Base-by-base conservation (phyloP, 1,140 invertebrate genomes). In the Chionoecetes opilio region DNA sequence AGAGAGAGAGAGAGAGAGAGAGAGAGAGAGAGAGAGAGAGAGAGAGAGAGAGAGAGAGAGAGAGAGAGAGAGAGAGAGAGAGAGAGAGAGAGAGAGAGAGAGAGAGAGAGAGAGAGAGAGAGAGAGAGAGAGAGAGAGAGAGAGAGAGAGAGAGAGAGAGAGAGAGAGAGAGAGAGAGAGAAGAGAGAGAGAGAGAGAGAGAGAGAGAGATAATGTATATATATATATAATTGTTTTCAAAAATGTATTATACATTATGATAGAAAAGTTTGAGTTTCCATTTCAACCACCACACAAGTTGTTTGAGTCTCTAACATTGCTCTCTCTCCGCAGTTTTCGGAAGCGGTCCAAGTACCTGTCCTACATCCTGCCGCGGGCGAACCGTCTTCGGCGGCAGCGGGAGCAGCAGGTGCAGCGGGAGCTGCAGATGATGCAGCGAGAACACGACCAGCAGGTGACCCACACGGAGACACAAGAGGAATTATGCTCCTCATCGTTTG, bases 401-500 rank as follows among this genome's bases (percentile, higher is more conserved):
- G 75, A 95, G 32, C 94, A 95, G 91, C 94, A 92, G 32, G 2
- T 92, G 31, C 94, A 92, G 85, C 90, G 38, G 46, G 63, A 95
- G 26, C 89, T 29, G 82, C 87, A 87, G 63, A 38, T 85, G 91
- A 82, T 21, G 91, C 75, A 92, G 29, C 38, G 82, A 41, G 82
- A 84, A 21, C 75, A 85, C 29, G 37, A 93, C 38, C 31, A n/a
- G 6, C 90, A 95, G 32, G 94, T 95, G 63, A 87, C 91, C 38
- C 94, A 95, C 94, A 92, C 94, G 29, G 91, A 92, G 90, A 95
- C 94, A 5, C 94, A 95, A 41, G 94, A 95, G 84, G 94, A 95
- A 35, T 88, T 95, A 29, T 95, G 94, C 29, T 95, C 94, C 46
- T 75, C 94, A 11, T 95, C 94, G 0, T 95, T 82, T 5, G 89